Evolutionary conservation across 2,888 invertebrate genomes (phyloP).

Genomic region (Eupithecia abbreviata): DNA sequence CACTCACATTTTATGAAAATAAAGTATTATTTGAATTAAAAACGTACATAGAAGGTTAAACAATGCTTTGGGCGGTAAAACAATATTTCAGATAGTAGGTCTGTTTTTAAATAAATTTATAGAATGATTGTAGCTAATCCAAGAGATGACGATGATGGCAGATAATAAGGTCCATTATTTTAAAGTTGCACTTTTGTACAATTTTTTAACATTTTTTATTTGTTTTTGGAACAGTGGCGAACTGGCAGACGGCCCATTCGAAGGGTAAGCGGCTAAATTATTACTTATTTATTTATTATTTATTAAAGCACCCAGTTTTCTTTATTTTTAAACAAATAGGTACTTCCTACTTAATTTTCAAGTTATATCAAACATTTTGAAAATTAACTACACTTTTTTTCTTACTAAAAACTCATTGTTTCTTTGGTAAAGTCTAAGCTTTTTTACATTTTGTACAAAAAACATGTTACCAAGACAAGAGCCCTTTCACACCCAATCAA

Average conservation of each 20-base stretch:
- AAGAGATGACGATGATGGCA: neutral
- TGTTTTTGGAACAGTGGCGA: slow-evolving; percentile 41
- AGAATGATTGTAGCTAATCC: neutral
- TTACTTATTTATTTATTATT: slow-evolving; percentile 10
- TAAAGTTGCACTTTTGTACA: slow-evolving; percentile 30
- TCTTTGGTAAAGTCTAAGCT: neutral
- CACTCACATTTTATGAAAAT: slow-evolving; percentile 15
- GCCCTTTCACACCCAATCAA: slow-evolving; percentile 80
- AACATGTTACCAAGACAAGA: slow-evolving; percentile 28
- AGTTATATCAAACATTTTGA: neutral
- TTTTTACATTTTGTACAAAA: slow-evolving; percentile 4
- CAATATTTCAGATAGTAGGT: neutral
- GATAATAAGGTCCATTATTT: neutral
- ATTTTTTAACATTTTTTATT: slow-evolving; percentile 38
- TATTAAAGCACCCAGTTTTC: neutral
- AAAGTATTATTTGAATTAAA: slow-evolving; percentile 10
- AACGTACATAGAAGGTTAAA: neutral
- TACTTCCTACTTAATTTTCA: neutral
- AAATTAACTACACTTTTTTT: neutral
- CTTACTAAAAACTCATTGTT: neutral
- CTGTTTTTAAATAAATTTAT: neutral
- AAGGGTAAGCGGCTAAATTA: slow-evolving; percentile 35
- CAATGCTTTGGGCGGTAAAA: neutral
- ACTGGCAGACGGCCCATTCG: slow-evolving; percentile 41
- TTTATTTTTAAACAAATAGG: neutral